Evolutionary conservation across 2,888 invertebrate species (phyloP).

Genomic region (Saturnia japonica): DNA sequence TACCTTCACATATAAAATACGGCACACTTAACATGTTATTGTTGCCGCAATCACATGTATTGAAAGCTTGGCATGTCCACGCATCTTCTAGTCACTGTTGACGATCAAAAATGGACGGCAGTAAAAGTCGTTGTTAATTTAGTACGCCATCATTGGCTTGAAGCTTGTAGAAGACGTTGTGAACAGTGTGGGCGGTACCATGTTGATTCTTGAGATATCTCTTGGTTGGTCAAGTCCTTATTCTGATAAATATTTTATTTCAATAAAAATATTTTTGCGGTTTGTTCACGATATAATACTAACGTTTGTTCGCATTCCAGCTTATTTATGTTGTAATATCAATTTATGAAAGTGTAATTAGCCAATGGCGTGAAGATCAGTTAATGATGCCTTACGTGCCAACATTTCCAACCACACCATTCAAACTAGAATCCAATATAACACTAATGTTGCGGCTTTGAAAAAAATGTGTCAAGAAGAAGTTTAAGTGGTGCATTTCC

Average conservation of each 20-base stretch:
- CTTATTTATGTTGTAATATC: too few species aligned
- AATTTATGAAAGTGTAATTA: too few species aligned
- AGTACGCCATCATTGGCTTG: conserved; percentile 58
- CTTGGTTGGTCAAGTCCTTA: conserved; percentile 34
- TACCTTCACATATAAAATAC: conserved; percentile 18
- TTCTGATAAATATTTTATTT: conserved; percentile 32
- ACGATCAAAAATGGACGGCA: conserved; percentile 59
- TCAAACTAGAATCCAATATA: too few species aligned
- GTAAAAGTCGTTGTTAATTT: conserved; percentile 71
- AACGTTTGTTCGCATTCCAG: too few species aligned
- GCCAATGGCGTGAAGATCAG: too few species aligned
- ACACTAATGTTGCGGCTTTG: too few species aligned
- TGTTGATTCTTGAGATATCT: conserved; percentile 68
- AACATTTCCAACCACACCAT: too few species aligned
- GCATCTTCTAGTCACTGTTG: conserved; percentile 56
- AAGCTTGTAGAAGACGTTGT: conserved; percentile 58
- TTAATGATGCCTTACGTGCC: too few species aligned
- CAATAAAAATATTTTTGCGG: too few species aligned
- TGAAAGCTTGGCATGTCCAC: conserved; percentile 47
- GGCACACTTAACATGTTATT: conserved; percentile 29
- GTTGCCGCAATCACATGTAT: conserved; percentile 52
- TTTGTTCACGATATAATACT: too few species aligned
- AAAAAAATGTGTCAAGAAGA: too few species aligned
- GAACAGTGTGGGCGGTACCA: conserved; percentile 51
- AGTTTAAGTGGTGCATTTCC: too few species aligned